phyloP scores from a whole-genome alignment of 1,140 invertebrate genomes.

The Chelonus insularis region DNA sequence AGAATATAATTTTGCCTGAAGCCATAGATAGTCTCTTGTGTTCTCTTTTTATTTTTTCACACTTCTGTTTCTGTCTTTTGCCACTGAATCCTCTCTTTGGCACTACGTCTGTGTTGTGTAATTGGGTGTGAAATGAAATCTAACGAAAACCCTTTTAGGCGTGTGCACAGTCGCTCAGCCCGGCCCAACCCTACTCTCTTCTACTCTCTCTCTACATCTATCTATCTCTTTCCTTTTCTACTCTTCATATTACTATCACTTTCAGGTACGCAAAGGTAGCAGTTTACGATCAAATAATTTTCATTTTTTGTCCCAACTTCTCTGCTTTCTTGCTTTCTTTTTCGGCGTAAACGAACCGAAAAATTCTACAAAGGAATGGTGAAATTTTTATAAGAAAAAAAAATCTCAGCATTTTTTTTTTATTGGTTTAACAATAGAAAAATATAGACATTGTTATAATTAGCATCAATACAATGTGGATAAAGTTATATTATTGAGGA shows the following conservation, averaged over 20 bases:
- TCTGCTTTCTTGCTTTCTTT: neutral
- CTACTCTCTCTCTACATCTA: neutral
- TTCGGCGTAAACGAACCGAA: neutral
- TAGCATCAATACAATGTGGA: too few relatives aligned
- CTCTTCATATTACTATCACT: slow-evolving; percentile 6
- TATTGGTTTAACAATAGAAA: too few relatives aligned
- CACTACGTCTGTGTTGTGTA: slow-evolving; percentile 44
- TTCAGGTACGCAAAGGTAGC: slow-evolving; percentile 1
- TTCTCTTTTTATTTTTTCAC: slow-evolving; percentile 1
- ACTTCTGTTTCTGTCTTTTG: slow-evolving; percentile 17
- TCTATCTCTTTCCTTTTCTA: neutral
- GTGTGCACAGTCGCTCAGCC: slow-evolving; percentile 52
- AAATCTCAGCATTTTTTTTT: too few relatives aligned
- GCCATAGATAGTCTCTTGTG: neutral
- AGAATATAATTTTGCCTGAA: neutral
- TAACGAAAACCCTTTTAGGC: slow-evolving; percentile 61
- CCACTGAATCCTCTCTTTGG: slow-evolving; percentile 22
- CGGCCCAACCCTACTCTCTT: slow-evolving; percentile 2
- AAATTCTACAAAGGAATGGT: neutral
- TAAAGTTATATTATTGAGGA: too few relatives aligned
- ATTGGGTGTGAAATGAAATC: slow-evolving; percentile 61
- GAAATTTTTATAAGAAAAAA: too few relatives aligned
- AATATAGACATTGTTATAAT: too few relatives aligned
- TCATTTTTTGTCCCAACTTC: slow-evolving; percentile 6
- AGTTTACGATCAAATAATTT: slow-evolving; percentile 26